phyloP scores from a whole-genome alignment of 2,113 vertebrate species.

The Chaenocephalus aceratus region DNA sequence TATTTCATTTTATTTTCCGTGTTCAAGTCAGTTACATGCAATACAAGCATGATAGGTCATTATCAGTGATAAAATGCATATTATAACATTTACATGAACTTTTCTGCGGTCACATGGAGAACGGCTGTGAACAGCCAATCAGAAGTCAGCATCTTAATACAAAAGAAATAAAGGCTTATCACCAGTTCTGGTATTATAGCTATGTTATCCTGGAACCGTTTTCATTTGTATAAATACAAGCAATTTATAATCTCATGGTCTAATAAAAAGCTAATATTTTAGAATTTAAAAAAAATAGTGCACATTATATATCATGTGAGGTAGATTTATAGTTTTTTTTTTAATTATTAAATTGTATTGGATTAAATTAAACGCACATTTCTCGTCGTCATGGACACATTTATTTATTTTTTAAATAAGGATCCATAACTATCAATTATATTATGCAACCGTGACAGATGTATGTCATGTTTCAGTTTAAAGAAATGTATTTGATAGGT shows the following conservation, averaged over 20 bases:
- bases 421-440: neutral
- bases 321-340: neutral
- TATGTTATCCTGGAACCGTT: too few relatives aligned
- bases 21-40: neutral
- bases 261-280: neutral
- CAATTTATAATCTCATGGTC: neutral
- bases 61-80: neutral
- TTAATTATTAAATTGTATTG: neutral
- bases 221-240: neutral
- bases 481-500: neutral
- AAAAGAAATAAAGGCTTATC: neutral
- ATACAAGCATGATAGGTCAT: too few relatives aligned
- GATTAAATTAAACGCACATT: neutral
- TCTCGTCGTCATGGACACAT: neutral
- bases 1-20: neutral
- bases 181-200: neutral
- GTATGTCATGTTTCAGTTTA: neutral
- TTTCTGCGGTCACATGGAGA: conserved; percentile 24
- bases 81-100: conserved; percentile 33
- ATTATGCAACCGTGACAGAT: neutral
- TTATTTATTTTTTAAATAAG: neutral
- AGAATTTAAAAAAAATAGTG: neutral
- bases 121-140: neutral
- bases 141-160: neutral
- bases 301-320: neutral